phyloP scores from a whole-genome alignment of 1,140 invertebrate species.

The Pseudomyrmex flavicornis region DNA sequence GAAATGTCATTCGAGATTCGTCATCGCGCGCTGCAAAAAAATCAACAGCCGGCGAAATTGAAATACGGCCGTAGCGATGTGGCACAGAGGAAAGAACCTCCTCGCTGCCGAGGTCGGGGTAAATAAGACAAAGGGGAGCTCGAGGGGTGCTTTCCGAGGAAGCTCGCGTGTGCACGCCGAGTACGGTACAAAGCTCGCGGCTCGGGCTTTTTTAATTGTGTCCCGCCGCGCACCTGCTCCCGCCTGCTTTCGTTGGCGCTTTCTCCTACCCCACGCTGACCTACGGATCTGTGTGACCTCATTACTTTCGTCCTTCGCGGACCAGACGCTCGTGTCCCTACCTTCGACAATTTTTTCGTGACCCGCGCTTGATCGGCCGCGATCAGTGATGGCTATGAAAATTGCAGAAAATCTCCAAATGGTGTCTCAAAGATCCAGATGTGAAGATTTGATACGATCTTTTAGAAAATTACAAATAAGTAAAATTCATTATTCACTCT shows the following conservation, averaged over 20 bases:
- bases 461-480: neutral
- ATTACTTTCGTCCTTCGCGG: conserved; percentile 49
- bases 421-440: neutral
- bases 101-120: conserved; percentile 54
- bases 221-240: conserved; percentile 58
- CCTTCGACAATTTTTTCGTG: neutral
- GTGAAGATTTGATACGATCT: neutral
- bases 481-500: too few species aligned
- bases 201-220: conserved; percentile 78
- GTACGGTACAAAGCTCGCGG: conserved; percentile 71
- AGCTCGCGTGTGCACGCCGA: conserved; percentile 38
- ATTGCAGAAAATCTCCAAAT: neutral
- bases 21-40: conserved; percentile 48
- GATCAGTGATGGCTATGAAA: neutral
- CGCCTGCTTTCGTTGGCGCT: neutral
- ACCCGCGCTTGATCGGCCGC: too few species aligned
- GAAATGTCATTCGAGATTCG: conserved; percentile 50
- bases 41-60: conserved; percentile 39
- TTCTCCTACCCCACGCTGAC: conserved; percentile 54
- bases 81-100: conserved; percentile 13
- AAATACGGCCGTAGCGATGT: neutral
- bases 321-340: conserved; percentile 6
- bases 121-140: conserved; percentile 74
- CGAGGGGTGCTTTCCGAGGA: conserved; percentile 64
- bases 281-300: conserved; percentile 51